Evolutionary conservation across 92 coral and sea anemone species (phyloP).

Genomic region (Metridium senile): DNA sequence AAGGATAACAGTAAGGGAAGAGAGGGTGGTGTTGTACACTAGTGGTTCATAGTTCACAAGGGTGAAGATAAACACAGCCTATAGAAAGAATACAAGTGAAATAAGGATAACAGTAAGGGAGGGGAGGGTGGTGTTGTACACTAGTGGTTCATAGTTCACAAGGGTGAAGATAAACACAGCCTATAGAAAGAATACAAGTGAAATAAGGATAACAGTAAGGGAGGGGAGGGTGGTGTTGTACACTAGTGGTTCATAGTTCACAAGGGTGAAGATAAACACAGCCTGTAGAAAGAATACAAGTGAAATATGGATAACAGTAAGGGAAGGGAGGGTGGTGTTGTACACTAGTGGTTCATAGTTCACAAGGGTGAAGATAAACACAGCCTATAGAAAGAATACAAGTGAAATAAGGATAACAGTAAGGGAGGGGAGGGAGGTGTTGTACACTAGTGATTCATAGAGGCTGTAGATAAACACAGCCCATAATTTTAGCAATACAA

Average conservation of each 20-base stretch:
- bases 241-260: too few relatives aligned
- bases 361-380: constrained; percentile 83
- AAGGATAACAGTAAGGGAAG: not conserved
- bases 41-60: constrained; percentile 78
- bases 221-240: too few relatives aligned
- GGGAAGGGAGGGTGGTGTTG: constrained; percentile 62
- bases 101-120: not conserved
- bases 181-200: constrained; percentile 47
- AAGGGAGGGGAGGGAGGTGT: not conserved
- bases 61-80: constrained; percentile 85
- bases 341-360: constrained; percentile 75
- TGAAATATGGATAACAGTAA: too few relatives aligned
- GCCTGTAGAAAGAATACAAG: constrained; percentile 57
- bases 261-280: too few relatives aligned
- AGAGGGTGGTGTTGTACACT: constrained; percentile 56
- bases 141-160: constrained; percentile 74
- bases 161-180: constrained; percentile 80
- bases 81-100: not conserved
- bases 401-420: not conserved
- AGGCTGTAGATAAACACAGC: too few relatives aligned
- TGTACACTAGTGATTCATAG: too few relatives aligned
- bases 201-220: too few relatives aligned
- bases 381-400: constrained; percentile 55
- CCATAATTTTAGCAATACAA: not conserved
- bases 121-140: constrained; percentile 52